Base-by-base conservation (phyloP, 2,113 vertebrate species). In the Hyla sarda region DNA sequence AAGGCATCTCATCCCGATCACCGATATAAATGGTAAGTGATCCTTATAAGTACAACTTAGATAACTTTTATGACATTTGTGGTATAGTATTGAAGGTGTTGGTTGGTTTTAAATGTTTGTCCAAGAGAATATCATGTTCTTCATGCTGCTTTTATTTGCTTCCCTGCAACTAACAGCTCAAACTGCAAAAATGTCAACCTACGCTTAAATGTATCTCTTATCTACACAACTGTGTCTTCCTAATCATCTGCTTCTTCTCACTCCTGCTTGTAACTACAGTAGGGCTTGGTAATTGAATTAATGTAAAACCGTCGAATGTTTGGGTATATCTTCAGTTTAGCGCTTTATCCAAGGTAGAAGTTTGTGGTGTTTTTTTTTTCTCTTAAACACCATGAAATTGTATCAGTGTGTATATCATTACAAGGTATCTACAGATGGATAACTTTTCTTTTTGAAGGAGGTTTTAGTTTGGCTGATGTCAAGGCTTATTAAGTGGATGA, bases 191-290 rank as follows among this genome's bases (percentile, higher is more conserved):
- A 52, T 77, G 67, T 30, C 41, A 79, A 54, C 84, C 84, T 79
- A 85, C 84, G 75, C 74, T 71, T 69, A 52, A 23, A 67, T 85
- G 13, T 52, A 71, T 78, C 73, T 37, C 45, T 56, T 71, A 78
- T 85, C 75, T 50, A 37, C 56, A 85, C 28, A 85, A 85, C 83
- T 85, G 74, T 25, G 58, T 85, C 83, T 85, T 85, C 75, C 84
- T 85, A 85, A 75, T 85, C 75, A 85, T 85, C 16, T 67, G 45
- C 74, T 14, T 41, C 75, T 41, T 50, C 84, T 75, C 75, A 69
- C 84, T 67, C 79, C 74, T 79, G 75, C 28, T 45, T 74, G 52
- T 60, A 45, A 75, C 12, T 84, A 17, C 58, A n/a, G n/a, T n/a
- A n/a, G 3, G 41, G 73, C 82, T 52, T 72, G 52, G 13, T 52